Evolutionary conservation across 1,140 invertebrate species (phyloP), one percentile per base, ranked within the genome.

Genomic region (Pseudomyrmex cubaensis): DNA sequence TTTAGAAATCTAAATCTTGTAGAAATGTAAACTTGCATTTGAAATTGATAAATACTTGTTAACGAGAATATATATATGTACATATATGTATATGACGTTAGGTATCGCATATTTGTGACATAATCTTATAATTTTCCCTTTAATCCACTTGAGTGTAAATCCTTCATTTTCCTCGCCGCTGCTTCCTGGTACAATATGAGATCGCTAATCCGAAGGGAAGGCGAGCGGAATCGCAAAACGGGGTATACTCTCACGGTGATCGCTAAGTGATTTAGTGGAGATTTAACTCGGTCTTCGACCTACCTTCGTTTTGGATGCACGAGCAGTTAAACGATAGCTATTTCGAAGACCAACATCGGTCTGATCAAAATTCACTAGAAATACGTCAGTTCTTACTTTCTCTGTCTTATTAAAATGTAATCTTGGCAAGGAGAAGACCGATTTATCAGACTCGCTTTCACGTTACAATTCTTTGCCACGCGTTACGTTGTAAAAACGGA

Each of bases 201-300:
- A 48, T 57, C 52, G 20, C 44, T 70, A 35, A 69, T 70, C 44
- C 15, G 44, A 57, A 70, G 44, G 35, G 5, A 46, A 78, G 52
- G 54, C 52, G n/a, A 78, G 62, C 3, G 48, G 74, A 64, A 78
- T 78, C 20, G 76, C 52, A 70, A 70, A 70, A 64, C 52, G 54
- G 57, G 5, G 35, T 35, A n/a, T 48, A 57, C 54, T 70, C 64
- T 59, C 52, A 57, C 9, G 50, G 35, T 15, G 64, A 69, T 78
- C 54, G 25, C 10, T 78, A 70, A 78, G 64, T 78, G 15, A 20
- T 78, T 70, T 59, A 78, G 66, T 15, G 54, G 76, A 78, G 64
- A 78, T 78, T 78, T 78, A 78, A 78, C 44, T 70, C 20, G 4
- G 52, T 20, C 63, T 78, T 46, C 20, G 35, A 78, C 52, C 13